Percentiles rank a stretch among this genome's conserved stretches.
phyloP scores from a whole-genome alignment of 2,888 invertebrate species.

The Danaus chrysippus region DNA sequence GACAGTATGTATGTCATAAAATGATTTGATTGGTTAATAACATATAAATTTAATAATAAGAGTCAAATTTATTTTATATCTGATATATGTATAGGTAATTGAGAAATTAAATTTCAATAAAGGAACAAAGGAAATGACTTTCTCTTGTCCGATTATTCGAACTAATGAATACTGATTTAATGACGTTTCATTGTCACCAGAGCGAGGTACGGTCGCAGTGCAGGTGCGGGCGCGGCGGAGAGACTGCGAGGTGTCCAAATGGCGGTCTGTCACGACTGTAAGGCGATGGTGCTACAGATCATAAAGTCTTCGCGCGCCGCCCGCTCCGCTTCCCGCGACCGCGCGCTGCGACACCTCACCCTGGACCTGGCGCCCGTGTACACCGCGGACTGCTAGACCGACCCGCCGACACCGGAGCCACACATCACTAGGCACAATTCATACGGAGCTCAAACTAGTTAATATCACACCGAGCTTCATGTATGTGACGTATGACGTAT shows the following conservation, averaged over 20 bases:
- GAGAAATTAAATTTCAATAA: too few relatives aligned
- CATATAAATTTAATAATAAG: too few relatives aligned
- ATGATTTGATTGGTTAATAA: too few relatives aligned
- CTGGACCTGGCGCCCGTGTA: conserved; percentile 91
- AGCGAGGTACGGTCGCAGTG: conserved; percentile 80
- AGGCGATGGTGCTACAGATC: conserved; percentile 95
- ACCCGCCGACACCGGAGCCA: not conserved
- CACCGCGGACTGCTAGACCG: conserved; percentile 69
- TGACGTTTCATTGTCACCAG: conserved; percentile 48
- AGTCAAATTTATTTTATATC: too few relatives aligned
- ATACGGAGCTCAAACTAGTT: conserved; percentile 20
- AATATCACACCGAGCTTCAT: conserved; percentile 56
- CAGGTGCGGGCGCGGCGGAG: conserved; percentile 76
- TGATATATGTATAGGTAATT: too few relatives aligned
- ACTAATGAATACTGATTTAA: not conserved
- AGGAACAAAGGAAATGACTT: not conserved
- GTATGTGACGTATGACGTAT: conserved; percentile 51
- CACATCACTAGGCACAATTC: conserved; percentile 18
- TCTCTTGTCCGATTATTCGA: not conserved
- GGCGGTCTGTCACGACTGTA: conserved; percentile 96
- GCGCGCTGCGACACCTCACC: conserved; percentile 88
- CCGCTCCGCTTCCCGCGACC: conserved; percentile 89
- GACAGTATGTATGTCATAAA: too few relatives aligned
- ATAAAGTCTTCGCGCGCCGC: conserved; percentile 92
- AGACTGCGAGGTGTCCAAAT: conserved; percentile 87